Conservation (phyloP, 1,140 invertebrate species). For the Drosophila pseudoananassae region DNA sequence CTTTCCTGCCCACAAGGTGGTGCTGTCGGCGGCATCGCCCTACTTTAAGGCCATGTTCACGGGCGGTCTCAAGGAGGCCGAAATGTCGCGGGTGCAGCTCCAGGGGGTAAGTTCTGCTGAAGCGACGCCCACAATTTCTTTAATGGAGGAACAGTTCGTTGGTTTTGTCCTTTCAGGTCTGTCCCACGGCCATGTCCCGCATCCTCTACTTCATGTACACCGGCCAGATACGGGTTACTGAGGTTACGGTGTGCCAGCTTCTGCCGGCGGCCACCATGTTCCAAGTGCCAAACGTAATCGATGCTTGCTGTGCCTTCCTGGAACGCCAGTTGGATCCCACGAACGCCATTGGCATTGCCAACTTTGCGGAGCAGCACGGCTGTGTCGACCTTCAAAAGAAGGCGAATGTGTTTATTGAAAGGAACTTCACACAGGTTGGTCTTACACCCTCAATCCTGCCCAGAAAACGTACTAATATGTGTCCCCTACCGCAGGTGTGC, state of each 20-base stretch:
- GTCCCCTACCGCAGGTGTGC: constrained; percentile 87
- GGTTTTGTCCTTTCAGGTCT: constrained; percentile 80
- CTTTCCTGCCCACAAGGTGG: constrained; percentile 95
- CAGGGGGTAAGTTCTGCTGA: constrained; percentile 88
- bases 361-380: constrained; percentile 95
- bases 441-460: too few species aligned
- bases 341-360: constrained; percentile 96
- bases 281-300: constrained; percentile 95
- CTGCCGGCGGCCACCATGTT: constrained; percentile 97
- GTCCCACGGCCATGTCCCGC: constrained; percentile 92
- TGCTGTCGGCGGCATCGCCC: constrained; percentile 96
- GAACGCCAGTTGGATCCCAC: constrained; percentile 96
- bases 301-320: constrained; percentile 95
- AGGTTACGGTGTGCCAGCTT: constrained; percentile 94
- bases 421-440: constrained; percentile 92
- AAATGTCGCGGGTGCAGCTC: constrained; percentile 93
- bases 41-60: constrained; percentile 99
- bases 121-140: constrained; percentile 40
- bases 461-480: neutral
- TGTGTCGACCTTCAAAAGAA: constrained; percentile 93
- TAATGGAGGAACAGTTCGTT: constrained; percentile 73
- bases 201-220: constrained; percentile 96
- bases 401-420: constrained; percentile 95
- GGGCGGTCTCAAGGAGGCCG: constrained; percentile 92
- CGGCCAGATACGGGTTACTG: constrained; percentile 94